Evolutionary conservation across 1,140 invertebrate species (phyloP), one percentile per base, ranked within the genome.

Genomic region (Schlechtendalia chinensis): DNA sequence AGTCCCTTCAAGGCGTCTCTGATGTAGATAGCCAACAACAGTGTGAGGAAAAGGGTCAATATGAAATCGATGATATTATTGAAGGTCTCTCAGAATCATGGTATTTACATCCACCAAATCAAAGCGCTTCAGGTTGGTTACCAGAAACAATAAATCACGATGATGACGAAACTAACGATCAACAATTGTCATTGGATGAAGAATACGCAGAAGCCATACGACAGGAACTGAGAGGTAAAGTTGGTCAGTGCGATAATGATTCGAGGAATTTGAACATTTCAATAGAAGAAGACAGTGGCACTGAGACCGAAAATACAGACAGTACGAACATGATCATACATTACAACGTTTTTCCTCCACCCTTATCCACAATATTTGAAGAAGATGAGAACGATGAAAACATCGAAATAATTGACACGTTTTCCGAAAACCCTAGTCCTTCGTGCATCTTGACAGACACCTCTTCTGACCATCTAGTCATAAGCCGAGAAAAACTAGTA

Each of bases 341-440:
- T 47, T 83, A 83, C 27, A 81, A 82, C 32, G 82, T 61, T 32
- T 84, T 82, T 74, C 83, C 84, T 32, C 82, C 87, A 12, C 89
- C 88, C 6, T 83, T 91, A 17, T 90, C 89, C 82, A 90, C 90
- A 6, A 91, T 91, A 63, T 84, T 90, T n/a, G 90, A 91, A 83
- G 90, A 91, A 84, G 79, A 83, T 24, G 85, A 86, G 81, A n/a
- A n/a, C n/a, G 83, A 84, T 80, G 32, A 83, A 50, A 81, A 82
- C 32, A 84, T 83, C 5, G 50, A 72, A 45, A 61, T 75, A 69
- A 17, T 56, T 5, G 83, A 63, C 32, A 82, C 67, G 47, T 69
- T 81, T 39, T 81, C 80, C 19, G 29, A 69, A 45, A 81, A 59
- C 14, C 56, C 80, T 12, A 72, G 69, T 72, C 56, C 67, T 47